A percentile compares a stretch with the other conserved stretches of the same genome.
Conservation (phyloP, 2,113 vertebrate species). For the Xerus inauris region DNA sequence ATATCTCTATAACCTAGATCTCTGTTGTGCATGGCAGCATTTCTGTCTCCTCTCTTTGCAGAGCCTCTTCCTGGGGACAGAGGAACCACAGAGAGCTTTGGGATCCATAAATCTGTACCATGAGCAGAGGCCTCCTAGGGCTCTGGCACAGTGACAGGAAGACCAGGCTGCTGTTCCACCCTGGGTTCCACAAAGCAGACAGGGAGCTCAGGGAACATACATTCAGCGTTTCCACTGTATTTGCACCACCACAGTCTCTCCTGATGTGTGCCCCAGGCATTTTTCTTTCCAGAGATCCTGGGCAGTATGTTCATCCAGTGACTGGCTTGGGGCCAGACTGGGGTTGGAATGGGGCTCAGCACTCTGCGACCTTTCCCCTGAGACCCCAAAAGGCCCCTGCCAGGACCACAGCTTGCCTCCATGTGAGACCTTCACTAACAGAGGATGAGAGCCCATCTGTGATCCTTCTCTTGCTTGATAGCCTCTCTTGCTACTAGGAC, state of each 20-base stretch:
- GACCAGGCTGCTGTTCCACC: background rate
- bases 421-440: too few relatives aligned
- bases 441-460: too few relatives aligned
- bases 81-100: background rate
- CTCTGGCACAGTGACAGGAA: background rate
- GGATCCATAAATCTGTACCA: background rate
- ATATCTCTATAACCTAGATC: background rate
- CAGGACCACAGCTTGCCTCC: too few relatives aligned
- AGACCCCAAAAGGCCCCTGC: background rate
- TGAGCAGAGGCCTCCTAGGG: background rate
- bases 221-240: background rate
- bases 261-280: background rate
- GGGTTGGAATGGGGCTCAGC: background rate
- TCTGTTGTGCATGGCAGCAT: background rate
- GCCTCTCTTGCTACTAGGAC: background rate
- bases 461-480: background rate
- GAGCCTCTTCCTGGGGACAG: background rate
- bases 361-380: background rate
- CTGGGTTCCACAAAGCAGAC: background rate
- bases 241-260: background rate
- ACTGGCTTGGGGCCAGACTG: background rate
- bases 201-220: background rate
- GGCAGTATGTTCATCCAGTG: background rate
- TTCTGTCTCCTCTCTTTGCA: background rate
- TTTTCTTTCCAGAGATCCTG: conserved; percentile 1